These are phyloP conservation scores for Oryzias sinensis DNA, from an alignment of 2,797 vertebrate species.

Conservation along the genomic window DNA sequence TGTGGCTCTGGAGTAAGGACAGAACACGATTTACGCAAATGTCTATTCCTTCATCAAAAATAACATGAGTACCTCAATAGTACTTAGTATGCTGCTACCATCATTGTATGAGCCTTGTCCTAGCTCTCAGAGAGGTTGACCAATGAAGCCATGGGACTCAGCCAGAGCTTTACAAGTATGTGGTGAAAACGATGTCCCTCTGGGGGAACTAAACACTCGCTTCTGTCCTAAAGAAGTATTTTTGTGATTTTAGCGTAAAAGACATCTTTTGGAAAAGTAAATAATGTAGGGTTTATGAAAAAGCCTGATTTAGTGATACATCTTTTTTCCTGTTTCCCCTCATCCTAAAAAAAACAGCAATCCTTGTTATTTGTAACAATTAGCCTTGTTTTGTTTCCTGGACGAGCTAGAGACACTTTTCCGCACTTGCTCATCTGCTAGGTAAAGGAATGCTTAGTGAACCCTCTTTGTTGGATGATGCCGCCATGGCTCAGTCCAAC, in stretches of 20 bases:
- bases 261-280: constrained; percentile 37
- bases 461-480: constrained; percentile 66
- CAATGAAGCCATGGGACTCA: constrained; percentile 80
- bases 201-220: constrained; percentile 57
- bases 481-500: constrained; percentile 64
- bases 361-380: constrained; percentile 36
- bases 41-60: constrained; percentile 58
- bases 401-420: constrained; percentile 50
- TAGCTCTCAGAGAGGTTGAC: constrained; percentile 77
- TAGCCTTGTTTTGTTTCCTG: constrained; percentile 36
- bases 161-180: constrained; percentile 81
- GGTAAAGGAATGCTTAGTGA: constrained; percentile 75
- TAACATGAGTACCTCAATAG: constrained; percentile 69
- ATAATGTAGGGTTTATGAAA: constrained; percentile 46
- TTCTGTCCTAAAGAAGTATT: constrained; percentile 42
- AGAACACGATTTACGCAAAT: constrained; percentile 54
- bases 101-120: constrained; percentile 73
- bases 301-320: constrained; percentile 45
- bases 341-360: constrained; percentile 16
- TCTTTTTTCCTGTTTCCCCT: constrained; percentile 32
- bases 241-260: constrained; percentile 37
- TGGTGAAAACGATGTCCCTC: constrained; percentile 69
- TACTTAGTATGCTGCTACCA: constrained; percentile 73
- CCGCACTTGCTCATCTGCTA: constrained; percentile 65
- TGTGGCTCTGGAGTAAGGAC: constrained; percentile 57